phyloP scores from a whole-genome alignment of 2,888 invertebrate species.

The Drymonia ruficornis region DNA sequence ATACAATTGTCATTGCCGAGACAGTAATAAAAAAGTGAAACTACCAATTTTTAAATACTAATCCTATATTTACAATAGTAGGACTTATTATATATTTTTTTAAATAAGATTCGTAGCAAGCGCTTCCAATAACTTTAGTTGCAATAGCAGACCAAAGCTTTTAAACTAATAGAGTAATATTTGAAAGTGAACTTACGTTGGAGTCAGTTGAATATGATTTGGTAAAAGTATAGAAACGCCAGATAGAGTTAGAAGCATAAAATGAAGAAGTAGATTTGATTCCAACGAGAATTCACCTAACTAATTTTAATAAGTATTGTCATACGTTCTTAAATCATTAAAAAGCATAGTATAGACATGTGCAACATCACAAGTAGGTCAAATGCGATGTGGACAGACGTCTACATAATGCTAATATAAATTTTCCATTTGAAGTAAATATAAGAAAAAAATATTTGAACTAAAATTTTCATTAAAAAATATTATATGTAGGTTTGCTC shows the following conservation, averaged over 20 bases:
- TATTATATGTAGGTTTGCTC: not conserved
- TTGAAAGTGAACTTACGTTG: slow-evolving; percentile 25
- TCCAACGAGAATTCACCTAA: slow-evolving; percentile 28
- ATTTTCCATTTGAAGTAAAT: slow-evolving; percentile 14
- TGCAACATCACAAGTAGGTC: slow-evolving; percentile 69
- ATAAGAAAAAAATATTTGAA: not conserved
- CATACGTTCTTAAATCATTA: slow-evolving; percentile 33
- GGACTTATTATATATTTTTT: slow-evolving; percentile 65
- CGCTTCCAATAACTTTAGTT: slow-evolving; percentile 60
- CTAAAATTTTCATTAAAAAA: not conserved
- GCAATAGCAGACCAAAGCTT: slow-evolving; percentile 54
- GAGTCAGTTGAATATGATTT: slow-evolving; percentile 17
- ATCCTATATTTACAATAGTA: slow-evolving; percentile 79
- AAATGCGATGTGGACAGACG: slow-evolving; percentile 77
- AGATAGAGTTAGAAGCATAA: slow-evolving; percentile 10
- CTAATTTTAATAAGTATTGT: slow-evolving; percentile 16
- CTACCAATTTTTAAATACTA: slow-evolving; percentile 80
- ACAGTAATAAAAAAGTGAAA: slow-evolving; percentile 63
- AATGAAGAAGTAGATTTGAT: slow-evolving; percentile 23
- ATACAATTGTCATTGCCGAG: slow-evolving; percentile 49
- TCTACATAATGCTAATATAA: slow-evolving; percentile 70
- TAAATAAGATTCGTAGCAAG: slow-evolving; percentile 71
- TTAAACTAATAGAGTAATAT: slow-evolving; percentile 37
- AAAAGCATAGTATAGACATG: slow-evolving; percentile 76
- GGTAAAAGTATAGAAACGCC: slow-evolving; percentile 10